These are phyloP conservation scores for Neopipo cinnamomea DNA, from an alignment of 2,113 vertebrate species.

Conservation along the genomic window DNA sequence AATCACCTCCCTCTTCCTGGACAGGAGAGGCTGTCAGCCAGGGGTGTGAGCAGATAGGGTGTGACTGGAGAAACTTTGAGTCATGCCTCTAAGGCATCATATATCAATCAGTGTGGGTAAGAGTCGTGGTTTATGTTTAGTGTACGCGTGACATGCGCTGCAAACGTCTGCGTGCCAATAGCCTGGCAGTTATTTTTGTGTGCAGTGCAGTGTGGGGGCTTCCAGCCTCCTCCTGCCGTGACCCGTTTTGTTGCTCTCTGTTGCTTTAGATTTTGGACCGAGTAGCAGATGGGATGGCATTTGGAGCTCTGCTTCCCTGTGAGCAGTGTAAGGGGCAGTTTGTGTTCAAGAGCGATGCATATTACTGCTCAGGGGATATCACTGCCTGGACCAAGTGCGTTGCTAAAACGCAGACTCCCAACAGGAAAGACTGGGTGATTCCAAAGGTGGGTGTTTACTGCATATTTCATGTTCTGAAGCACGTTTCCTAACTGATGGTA, in stretches of 20 bases:
- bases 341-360: conserved; percentile 90
- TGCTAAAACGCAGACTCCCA: conserved; percentile 84
- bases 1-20: background rate
- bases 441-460: conserved; percentile 82
- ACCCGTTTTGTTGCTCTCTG: background rate
- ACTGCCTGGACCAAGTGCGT: conserved; percentile 98
- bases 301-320: conserved; percentile 88
- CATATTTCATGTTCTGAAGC: background rate
- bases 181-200: background rate
- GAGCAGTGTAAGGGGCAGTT: conserved; percentile 89
- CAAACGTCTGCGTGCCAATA: background rate
- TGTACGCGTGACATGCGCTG: background rate
- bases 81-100: background rate
- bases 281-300: conserved; percentile 90
- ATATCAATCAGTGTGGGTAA: background rate
- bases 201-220: background rate
- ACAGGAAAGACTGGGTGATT: conserved; percentile 87
- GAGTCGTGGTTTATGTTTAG: background rate
- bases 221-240: background rate
- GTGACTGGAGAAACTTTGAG: background rate
- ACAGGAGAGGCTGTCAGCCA: background rate
- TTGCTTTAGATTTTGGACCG: conserved; percentile 85
- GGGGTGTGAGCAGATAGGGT: background rate
- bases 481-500: background rate
- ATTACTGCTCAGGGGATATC: conserved; percentile 91